phyloP scores from a whole-genome alignment of 2,113 vertebrate species.

The Xyrauchen texanus region DNA sequence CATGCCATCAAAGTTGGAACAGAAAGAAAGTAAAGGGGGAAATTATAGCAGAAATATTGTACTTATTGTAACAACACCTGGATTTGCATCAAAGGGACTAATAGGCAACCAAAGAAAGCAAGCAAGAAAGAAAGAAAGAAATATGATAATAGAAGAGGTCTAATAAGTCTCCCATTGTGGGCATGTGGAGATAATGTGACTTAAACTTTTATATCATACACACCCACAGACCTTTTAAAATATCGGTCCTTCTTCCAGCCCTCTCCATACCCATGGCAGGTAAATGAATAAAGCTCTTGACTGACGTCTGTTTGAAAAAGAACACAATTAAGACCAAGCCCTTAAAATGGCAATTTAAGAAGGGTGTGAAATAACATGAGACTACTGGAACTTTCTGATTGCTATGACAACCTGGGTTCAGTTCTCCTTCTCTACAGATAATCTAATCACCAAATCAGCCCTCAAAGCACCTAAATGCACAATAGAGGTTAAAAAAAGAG shows the following conservation, averaged over 20 bases:
- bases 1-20: conserved; percentile 3
- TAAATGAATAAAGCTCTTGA: conserved; percentile 44
- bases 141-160: background rate
- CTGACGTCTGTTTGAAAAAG: conserved; percentile 43
- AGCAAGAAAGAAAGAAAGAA: background rate
- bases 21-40: background rate
- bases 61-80: background rate
- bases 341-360: conserved; percentile 58
- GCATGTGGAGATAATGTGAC: conserved; percentile 3
- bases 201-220: background rate
- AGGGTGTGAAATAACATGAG: conserved; percentile 46
- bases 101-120: background rate
- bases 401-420: conserved; percentile 60
- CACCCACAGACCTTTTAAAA: conserved; percentile 28
- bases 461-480: conserved; percentile 4
- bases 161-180: background rate
- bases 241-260: conserved; percentile 24
- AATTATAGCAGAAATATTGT: conserved; percentile 12
- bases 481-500: background rate
- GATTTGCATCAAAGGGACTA: background rate
- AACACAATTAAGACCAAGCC: conserved; percentile 47
- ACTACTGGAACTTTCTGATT: conserved; percentile 48
- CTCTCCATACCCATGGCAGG: conserved; percentile 14
- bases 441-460: background rate
- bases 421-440: conserved; percentile 45